phyloP scores from a whole-genome alignment of 2,113 vertebrate genomes.

The Tetraodon nigroviridis region DNA sequence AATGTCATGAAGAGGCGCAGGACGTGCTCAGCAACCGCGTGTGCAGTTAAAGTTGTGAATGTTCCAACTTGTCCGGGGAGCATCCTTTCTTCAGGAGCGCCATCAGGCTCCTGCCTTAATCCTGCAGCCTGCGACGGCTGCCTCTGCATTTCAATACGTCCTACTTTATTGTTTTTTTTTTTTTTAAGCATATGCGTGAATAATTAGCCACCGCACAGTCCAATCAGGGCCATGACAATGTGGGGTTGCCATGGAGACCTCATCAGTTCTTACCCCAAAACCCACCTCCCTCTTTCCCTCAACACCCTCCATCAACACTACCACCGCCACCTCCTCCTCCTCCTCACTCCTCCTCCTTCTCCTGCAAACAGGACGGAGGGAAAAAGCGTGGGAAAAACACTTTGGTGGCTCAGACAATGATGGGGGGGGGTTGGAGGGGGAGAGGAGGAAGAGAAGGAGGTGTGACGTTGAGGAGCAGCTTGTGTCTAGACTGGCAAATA shows the following conservation, averaged over 20 bases:
- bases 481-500: slow-evolving; percentile 55
- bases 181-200: slow-evolving; percentile 73
- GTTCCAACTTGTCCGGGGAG: slow-evolving; percentile 1
- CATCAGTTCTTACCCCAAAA: slow-evolving; percentile 49
- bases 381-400: slow-evolving; percentile 72
- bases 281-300: background rate
- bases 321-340: slow-evolving; percentile 15
- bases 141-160: slow-evolving; percentile 71
- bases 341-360: slow-evolving; percentile 13
- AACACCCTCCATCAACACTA: slow-evolving; percentile 6
- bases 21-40: background rate
- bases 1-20: no score
- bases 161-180: slow-evolving; percentile 67
- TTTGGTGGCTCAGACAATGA: slow-evolving; percentile 64
- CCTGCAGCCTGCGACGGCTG: slow-evolving; percentile 48
- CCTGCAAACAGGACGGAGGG: slow-evolving; percentile 63
- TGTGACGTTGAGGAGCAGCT: slow-evolving; percentile 48
- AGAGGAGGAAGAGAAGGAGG: slow-evolving; percentile 3
- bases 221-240: slow-evolving; percentile 72
- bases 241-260: slow-evolving; percentile 67
- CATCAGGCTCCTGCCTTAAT: slow-evolving; percentile 59
- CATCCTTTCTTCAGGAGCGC: slow-evolving; percentile 32
- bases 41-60: no score
- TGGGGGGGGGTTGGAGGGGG: slow-evolving; percentile 1
- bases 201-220: slow-evolving; percentile 71